Percentiles rank a stretch among this genome's conserved stretches.
phyloP scores from a whole-genome alignment of 1,140 invertebrate species.

The Pinna nobilis region DNA sequence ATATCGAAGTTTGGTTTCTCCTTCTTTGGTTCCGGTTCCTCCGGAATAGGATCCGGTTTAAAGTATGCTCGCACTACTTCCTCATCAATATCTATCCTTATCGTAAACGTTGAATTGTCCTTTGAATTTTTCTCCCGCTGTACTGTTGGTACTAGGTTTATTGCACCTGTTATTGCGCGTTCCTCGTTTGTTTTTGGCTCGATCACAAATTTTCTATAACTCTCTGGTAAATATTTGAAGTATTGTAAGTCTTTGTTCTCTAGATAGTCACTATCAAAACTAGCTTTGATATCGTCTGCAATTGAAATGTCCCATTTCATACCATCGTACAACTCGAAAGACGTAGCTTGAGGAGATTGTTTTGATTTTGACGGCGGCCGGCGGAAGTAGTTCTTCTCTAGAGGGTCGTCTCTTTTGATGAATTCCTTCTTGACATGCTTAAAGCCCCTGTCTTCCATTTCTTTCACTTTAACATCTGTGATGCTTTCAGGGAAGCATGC shows the following conservation, averaged over 20 bases:
- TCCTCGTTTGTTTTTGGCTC: constrained; percentile 61
- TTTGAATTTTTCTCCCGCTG: constrained; percentile 45
- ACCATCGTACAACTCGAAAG: constrained; percentile 65
- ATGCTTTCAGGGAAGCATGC: constrained; percentile 53
- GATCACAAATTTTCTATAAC: constrained; percentile 60
- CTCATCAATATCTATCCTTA: constrained; percentile 56
- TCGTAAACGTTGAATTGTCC: constrained; percentile 51
- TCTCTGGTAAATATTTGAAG: constrained; percentile 62
- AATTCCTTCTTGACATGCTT: constrained; percentile 44
- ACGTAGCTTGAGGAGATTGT: background rate
- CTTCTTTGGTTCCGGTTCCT: constrained; percentile 59
- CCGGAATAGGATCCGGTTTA: constrained; percentile 55
- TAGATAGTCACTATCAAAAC: constrained; percentile 51
- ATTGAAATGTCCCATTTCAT: constrained; percentile 59
- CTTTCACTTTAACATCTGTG: constrained; percentile 26
- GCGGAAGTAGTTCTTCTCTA: constrained; percentile 28
- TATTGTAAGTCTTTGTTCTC: constrained; percentile 60
- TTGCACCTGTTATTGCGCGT: constrained; percentile 47
- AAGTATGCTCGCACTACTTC: constrained; percentile 59
- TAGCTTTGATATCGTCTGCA: constrained; percentile 55
- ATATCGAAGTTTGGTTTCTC: constrained; percentile 51
- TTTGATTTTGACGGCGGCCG: constrained; percentile 19
- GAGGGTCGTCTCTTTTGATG: constrained; percentile 38
- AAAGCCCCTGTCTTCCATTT: constrained; percentile 52
- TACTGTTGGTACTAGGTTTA: constrained; percentile 55